Evolutionary conservation across 2,797 vertebrate species (phyloP), one percentile per base, ranked within the genome.

Genomic region (Anolis apletophallus): DNA sequence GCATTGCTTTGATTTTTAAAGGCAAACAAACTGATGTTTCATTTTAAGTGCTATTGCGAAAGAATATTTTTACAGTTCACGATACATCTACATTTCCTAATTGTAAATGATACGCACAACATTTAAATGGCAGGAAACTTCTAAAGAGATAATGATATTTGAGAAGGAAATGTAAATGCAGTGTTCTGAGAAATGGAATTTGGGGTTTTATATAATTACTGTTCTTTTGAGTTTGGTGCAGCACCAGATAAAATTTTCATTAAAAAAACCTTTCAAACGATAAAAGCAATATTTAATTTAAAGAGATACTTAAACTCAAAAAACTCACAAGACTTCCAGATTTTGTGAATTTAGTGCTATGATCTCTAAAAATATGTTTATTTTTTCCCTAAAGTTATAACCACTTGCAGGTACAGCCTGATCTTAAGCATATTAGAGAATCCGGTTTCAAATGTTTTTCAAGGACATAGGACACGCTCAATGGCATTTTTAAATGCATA

Each of bases 1-100:
- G 81, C 84, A 1, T 32, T 85, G 61, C 81, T 81, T 82, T 91
- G 81, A 54, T 61, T 91, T 90, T 87, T 79, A 88, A 93, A 88
- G 87, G 55, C n/a, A 92, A 90, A 88, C n/a, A 52, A 32, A 85
- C 64, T 80, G 46, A 21, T 82, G 5, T 89, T 91, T 93, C 32
- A 87, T 75, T 86, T 93, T n/a, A 82, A 73, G 64, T 54, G 86
- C 89, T 81, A 54, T 83, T 88, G 61, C 32, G 3, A 91, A 73
- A 50, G 59, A 17, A 50, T 75, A 59, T 75, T 80, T 88, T 77
- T 81, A 54, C 68, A 83, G 40, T 88, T 89, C 89, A 26, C 36
- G 75, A 88, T 59, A 91, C 34, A 87, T 34, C 76, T 69, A 77
- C 17, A 88, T 83, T 90, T 84, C 46, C 80, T 81, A 88, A 79